A percentile compares a stretch with the other conserved stretches of the same genome.
These are phyloP conservation scores for Zaprionus obscuricornis DNA, from an alignment of 2,888 invertebrate genomes.

Conservation along the genomic window DNA sequence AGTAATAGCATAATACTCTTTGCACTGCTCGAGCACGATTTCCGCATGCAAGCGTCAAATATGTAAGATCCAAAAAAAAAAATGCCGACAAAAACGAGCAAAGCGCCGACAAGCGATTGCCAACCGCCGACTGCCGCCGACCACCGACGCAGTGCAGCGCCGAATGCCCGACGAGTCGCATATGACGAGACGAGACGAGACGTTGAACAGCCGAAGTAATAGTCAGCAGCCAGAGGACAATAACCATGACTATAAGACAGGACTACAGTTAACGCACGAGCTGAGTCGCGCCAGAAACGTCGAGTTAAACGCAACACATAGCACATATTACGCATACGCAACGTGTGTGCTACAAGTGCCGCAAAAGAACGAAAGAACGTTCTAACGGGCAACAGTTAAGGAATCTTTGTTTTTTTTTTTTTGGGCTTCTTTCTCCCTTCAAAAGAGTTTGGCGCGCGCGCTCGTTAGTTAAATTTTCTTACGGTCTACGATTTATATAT, in stretches of 20 bases:
- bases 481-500: too few relatives aligned
- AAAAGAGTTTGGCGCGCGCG: slow-evolving; percentile 19
- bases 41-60: slow-evolving; percentile 58
- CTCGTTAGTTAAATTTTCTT: slow-evolving; percentile 68
- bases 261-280: slow-evolving; percentile 33
- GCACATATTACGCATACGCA: slow-evolving; percentile 55
- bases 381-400: too few relatives aligned
- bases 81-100: slow-evolving; percentile 8
- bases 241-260: slow-evolving; percentile 60
- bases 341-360: slow-evolving; percentile 57
- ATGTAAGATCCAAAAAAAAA: slow-evolving; percentile 14
- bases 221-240: slow-evolving; percentile 10
- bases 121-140: slow-evolving; percentile 37
- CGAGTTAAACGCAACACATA: slow-evolving; percentile 52
- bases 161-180: too few relatives aligned
- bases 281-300: slow-evolving; percentile 74
- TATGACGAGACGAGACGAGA: too few relatives aligned
- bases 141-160: slow-evolving; percentile 34
- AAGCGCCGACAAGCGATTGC: slow-evolving; percentile 24
- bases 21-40: slow-evolving; percentile 55
- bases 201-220: slow-evolving; percentile 39
- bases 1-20: slow-evolving; percentile 28
- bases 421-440: too few relatives aligned
- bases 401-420: slow-evolving; percentile 12
- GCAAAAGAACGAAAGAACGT: too few relatives aligned